Conservation (phyloP, 1,140 invertebrate genomes). For the Calephelis virginiensis region DNA sequence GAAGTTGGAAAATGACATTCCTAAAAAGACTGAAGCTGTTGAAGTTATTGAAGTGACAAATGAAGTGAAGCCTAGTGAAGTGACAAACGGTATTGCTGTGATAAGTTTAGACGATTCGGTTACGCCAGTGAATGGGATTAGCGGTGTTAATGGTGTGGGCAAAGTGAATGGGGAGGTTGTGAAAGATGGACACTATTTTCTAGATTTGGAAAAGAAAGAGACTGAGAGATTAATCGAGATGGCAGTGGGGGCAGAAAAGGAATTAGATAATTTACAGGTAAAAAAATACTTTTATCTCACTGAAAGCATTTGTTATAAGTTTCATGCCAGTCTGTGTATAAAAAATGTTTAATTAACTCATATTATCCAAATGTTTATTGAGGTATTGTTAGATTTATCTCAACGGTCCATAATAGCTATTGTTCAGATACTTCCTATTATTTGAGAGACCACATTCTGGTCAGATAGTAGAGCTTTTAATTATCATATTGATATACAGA, state of each 20-base stretch:
- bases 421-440: too few species aligned
- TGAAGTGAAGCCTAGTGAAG: conserved; percentile 38
- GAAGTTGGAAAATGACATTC: conserved; percentile 58
- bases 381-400: too few species aligned
- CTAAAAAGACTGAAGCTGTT: conserved; percentile 57
- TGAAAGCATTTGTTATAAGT: background rate
- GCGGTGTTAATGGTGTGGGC: conserved; percentile 41
- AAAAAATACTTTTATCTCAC: conserved; percentile 19
- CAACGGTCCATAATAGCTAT: too few species aligned
- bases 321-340: too few species aligned
- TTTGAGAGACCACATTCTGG: too few species aligned
- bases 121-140: conserved; percentile 45
- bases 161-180: conserved; percentile 50
- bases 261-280: conserved; percentile 79
- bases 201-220: conserved; percentile 85
- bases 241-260: conserved; percentile 84
- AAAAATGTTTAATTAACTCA: too few species aligned
- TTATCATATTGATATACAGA: too few species aligned
- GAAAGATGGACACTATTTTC: conserved; percentile 87
- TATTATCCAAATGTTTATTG: too few species aligned
- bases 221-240: conserved; percentile 83
- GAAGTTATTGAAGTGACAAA: conserved; percentile 14
- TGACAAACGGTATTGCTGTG: conserved; percentile 68
- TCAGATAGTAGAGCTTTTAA: too few species aligned
- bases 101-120: conserved; percentile 60